phyloP scores from a whole-genome alignment of 2,113 vertebrate genomes.

The Corynorhinus townsendii region DNA sequence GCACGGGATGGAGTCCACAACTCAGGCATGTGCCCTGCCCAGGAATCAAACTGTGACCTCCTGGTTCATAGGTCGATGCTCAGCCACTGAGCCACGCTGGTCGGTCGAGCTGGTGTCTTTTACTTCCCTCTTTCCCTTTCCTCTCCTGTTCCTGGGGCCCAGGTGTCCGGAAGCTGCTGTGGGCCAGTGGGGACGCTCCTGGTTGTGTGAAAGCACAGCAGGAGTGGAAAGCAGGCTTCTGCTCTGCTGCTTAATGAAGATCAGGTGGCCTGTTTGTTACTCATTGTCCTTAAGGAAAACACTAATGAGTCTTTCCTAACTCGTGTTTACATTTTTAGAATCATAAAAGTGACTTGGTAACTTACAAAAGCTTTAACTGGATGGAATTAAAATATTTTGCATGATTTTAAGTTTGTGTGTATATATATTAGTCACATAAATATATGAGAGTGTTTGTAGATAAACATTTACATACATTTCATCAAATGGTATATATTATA shows the following conservation, averaged over 20 bases:
- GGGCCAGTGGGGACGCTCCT: background rate
- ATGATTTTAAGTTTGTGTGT: background rate
- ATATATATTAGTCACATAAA: background rate
- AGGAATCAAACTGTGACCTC: too few species aligned
- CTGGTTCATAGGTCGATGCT: too few species aligned
- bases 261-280: constrained; percentile 14
- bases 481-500: background rate
- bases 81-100: too few species aligned
- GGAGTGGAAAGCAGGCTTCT: constrained; percentile 10
- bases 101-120: background rate
- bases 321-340: constrained; percentile 20
- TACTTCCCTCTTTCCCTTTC: background rate
- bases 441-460: background rate
- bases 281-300: constrained; percentile 34
- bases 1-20: too few species aligned
- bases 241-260: constrained; percentile 3
- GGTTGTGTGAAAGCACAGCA: background rate
- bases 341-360: background rate
- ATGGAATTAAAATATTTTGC: background rate
- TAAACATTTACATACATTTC: background rate
- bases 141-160: background rate
- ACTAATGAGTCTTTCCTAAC: background rate
- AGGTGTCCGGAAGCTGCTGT: background rate
- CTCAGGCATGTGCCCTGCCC: too few species aligned
- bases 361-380: background rate